These are phyloP conservation scores for Atrichornis clamosus DNA, from an alignment of 2,113 vertebrate genomes.

Conservation along the genomic window DNA sequence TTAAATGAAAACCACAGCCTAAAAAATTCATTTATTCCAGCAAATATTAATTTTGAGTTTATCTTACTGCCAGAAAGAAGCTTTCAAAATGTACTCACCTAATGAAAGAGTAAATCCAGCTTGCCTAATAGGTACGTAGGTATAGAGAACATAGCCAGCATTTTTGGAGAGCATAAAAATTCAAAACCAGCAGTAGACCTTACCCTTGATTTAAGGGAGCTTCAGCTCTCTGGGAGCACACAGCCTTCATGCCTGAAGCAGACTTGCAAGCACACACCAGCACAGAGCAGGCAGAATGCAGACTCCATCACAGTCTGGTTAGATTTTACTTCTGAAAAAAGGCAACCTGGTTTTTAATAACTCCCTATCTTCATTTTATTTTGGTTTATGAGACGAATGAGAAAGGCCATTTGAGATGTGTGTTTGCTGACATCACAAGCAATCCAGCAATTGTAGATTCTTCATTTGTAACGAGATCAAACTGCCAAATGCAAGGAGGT, in stretches of 20 bases:
- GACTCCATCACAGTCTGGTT: not conserved
- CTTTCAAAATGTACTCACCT: not conserved
- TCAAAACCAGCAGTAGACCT: not conserved
- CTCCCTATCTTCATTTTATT: not conserved
- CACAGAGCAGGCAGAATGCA: not conserved
- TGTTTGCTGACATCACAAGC: not conserved
- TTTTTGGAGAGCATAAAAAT: not conserved
- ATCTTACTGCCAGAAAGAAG: not conserved
- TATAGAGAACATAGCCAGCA: not conserved
- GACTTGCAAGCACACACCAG: not conserved
- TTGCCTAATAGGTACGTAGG: not conserved
- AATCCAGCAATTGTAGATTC: not conserved
- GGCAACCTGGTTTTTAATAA: not conserved
- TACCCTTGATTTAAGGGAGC: not conserved
- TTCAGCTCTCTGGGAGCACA: not conserved
- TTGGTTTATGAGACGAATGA: not conserved
- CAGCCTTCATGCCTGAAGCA: not conserved
- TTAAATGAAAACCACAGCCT: not conserved
- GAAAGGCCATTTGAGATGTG: not conserved
- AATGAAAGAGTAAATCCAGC: not conserved
- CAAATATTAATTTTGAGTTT: not conserved
- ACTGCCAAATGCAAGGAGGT: not conserved
- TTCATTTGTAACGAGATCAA: not conserved
- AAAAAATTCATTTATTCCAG: not conserved
- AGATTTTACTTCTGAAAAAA: not conserved